phyloP scores from a whole-genome alignment of 2,888 invertebrate species.

The Mallateleia sp. region DNA sequence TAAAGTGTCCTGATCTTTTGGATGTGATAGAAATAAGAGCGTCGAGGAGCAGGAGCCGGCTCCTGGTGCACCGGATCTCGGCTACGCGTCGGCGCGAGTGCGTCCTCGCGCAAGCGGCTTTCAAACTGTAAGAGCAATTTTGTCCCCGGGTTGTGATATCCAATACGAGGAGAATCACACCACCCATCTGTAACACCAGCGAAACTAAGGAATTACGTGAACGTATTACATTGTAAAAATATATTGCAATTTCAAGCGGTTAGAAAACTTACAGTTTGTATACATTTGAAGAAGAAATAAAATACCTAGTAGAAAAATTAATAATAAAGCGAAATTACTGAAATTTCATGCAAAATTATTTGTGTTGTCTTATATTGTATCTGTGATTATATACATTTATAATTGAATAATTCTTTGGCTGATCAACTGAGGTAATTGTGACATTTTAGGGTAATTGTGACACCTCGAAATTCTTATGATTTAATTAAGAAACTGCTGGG shows the following conservation, averaged over 20 bases:
- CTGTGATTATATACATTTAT: no score
- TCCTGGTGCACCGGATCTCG: constrained; percentile 80
- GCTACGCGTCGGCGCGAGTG: constrained; percentile 85
- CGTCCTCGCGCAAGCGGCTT: constrained; percentile 84
- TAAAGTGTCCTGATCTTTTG: constrained; percentile 85
- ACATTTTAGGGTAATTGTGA: no score
- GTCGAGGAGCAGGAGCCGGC: constrained; percentile 74
- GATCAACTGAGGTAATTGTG: no score
- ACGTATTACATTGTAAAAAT: constrained; percentile 43
- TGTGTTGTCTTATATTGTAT: no score
- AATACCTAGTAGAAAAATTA: no score
- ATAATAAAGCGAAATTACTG: no score
- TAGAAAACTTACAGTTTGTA: constrained; percentile 19
- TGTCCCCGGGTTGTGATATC: constrained; percentile 79
- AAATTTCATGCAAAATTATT: no score
- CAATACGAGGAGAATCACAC: constrained; percentile 79
- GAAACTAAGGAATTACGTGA: constrained; percentile 30
- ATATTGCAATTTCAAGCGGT: constrained; percentile 8
- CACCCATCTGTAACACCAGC: constrained; percentile 48
- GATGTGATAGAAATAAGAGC: constrained; percentile 85
- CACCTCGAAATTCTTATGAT: no score
- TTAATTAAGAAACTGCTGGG: no score
- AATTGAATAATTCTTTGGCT: no score
- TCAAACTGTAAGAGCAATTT: constrained; percentile 83
- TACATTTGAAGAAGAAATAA: background rate